These are phyloP conservation scores for Isichthys henryi DNA, from an alignment of 2,113 vertebrate species.

Conservation along the genomic window DNA sequence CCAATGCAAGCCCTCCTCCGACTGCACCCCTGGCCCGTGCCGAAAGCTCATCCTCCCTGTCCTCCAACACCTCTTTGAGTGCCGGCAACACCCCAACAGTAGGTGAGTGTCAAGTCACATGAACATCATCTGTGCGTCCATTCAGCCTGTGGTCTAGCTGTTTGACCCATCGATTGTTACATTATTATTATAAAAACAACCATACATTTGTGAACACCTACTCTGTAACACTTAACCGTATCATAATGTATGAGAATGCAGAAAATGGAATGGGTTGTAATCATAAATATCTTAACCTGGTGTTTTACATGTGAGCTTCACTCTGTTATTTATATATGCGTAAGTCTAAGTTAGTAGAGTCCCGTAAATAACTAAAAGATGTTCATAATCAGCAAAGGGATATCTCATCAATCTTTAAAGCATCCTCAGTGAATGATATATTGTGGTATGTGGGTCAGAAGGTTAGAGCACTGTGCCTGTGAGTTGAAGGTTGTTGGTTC, in stretches of 20 bases:
- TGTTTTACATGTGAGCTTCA: not conserved
- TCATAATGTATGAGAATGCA: not conserved
- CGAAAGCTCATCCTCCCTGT: constrained; percentile 94
- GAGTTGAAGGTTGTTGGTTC: not conserved
- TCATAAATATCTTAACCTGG: not conserved
- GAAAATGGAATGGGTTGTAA: not conserved
- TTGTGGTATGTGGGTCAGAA: not conserved
- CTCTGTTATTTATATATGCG: not conserved
- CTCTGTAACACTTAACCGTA: not conserved
- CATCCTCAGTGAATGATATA: not conserved
- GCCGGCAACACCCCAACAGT: constrained; percentile 90
- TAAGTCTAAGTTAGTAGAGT: not conserved
- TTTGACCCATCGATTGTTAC: not conserved
- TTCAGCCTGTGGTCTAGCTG: not conserved
- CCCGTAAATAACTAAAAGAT: not conserved
- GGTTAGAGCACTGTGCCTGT: not conserved
- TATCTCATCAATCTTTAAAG: not conserved
- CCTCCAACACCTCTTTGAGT: constrained; percentile 84
- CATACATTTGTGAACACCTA: not conserved
- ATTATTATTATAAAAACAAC: not conserved
- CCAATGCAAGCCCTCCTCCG: constrained; percentile 79
- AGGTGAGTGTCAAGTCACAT: constrained; percentile 60
- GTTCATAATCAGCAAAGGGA: not conserved
- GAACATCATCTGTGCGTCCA: not conserved
- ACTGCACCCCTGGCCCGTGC: constrained; percentile 82